These are phyloP conservation scores for Eledona agricola DNA, from an alignment of 2,888 invertebrate species.

Conservation along the genomic window DNA sequence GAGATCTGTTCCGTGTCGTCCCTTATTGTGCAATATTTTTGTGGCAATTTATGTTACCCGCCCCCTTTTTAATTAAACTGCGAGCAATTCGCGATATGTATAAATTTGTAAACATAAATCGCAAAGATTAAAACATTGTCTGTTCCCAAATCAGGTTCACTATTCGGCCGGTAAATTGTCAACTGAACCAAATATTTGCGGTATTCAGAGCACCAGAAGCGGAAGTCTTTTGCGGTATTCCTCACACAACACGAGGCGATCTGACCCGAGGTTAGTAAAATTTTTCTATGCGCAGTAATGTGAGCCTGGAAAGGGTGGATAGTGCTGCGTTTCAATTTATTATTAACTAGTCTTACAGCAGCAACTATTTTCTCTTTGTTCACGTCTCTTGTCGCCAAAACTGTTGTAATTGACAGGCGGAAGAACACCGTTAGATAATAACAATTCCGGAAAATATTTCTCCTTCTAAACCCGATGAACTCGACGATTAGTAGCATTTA, in stretches of 20 bases:
- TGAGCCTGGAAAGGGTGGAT: no score
- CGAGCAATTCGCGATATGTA: slow-evolving; percentile 1
- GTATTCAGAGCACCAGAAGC: slow-evolving; percentile 14
- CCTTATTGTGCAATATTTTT: not conserved
- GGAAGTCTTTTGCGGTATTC: slow-evolving; percentile 12
- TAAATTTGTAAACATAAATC: not conserved
- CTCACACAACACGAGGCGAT: slow-evolving; percentile 6
- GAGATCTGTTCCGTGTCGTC: not conserved
- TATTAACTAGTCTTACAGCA: no score
- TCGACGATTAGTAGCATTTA: slow-evolving; percentile 12
- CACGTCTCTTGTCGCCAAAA: not conserved
- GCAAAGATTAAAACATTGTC: slow-evolving; percentile 1
- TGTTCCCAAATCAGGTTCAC: slow-evolving; percentile 20
- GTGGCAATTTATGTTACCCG: not conserved
- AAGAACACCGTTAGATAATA: slow-evolving; percentile 32
- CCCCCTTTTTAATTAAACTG: not conserved
- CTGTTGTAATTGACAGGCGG: slow-evolving; percentile 7
- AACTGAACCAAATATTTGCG: slow-evolving; percentile 26
- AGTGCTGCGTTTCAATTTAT: no score
- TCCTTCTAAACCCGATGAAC: slow-evolving; percentile 24
- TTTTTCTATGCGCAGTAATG: slow-evolving; percentile 12
- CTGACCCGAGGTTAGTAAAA: slow-evolving; percentile 6
- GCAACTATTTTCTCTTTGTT: slow-evolving; percentile 2
- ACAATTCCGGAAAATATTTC: slow-evolving; percentile 29
- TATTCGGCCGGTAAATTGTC: slow-evolving; percentile 26